These are phyloP conservation scores for Hafferia zeledoni DNA, from an alignment of 2,797 vertebrate species.

Conservation along the genomic window DNA sequence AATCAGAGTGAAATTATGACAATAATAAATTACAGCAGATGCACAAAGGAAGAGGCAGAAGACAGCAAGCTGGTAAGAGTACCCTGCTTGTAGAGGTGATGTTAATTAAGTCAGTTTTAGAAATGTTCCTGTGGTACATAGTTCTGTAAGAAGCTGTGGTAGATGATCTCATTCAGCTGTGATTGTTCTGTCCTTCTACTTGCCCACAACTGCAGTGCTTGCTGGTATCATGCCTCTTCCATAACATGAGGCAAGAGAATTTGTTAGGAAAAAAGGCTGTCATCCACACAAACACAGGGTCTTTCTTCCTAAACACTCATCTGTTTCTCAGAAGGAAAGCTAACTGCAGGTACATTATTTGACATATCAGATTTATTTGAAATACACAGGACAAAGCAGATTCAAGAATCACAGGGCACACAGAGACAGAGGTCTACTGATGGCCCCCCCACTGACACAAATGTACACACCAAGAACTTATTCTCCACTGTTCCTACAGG, in stretches of 20 bases:
- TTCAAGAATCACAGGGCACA: neutral
- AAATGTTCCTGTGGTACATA: neutral
- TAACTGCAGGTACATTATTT: neutral
- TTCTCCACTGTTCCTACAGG: neutral
- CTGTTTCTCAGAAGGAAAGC: neutral
- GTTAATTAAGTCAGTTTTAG: neutral
- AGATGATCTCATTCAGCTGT: neutral
- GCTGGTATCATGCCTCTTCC: neutral
- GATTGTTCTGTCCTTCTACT: neutral
- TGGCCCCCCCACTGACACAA: neutral
- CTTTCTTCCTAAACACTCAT: neutral
- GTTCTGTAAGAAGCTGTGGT: neutral
- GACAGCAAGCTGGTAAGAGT: neutral
- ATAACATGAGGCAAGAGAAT: neutral
- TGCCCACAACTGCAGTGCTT: neutral
- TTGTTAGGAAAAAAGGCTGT: neutral
- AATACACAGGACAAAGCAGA: neutral
- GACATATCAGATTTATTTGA: neutral
- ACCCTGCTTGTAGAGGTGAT: accelerated
- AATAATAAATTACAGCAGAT: neutral
- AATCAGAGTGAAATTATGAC: neutral
- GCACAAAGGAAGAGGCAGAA: neutral
- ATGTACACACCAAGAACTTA: neutral
- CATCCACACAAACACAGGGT: neutral
- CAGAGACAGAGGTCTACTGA: neutral